phyloP scores from a whole-genome alignment of 2,888 invertebrate species.

The Amphiduros pacificus region DNA sequence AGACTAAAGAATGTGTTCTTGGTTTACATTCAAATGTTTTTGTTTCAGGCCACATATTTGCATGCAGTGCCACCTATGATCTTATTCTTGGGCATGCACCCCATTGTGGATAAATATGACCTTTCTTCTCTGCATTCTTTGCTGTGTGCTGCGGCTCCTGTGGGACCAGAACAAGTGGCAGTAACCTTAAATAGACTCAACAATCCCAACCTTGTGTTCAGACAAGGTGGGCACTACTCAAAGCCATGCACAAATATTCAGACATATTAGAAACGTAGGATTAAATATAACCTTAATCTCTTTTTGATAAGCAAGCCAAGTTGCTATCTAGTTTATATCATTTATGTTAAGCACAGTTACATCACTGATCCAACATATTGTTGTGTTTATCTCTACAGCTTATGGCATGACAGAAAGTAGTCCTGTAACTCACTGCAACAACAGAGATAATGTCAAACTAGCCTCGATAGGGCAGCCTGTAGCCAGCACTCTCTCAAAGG shows the following conservation, averaged over 20 bases:
- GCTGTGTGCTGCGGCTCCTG: constrained; percentile 79
- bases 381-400: constrained; percentile 33
- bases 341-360: too few relatives aligned
- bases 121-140: constrained; percentile 72
- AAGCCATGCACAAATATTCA: too few relatives aligned
- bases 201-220: background rate
- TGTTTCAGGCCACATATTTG: constrained; percentile 69
- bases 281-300: too few relatives aligned
- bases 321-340: too few relatives aligned
- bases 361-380: too few relatives aligned
- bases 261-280: too few relatives aligned
- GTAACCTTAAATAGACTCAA: constrained; percentile 20
- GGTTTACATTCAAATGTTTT: too few relatives aligned
- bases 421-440: constrained; percentile 41
- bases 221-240: constrained; percentile 9
- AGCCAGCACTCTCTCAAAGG: constrained; percentile 69
- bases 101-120: constrained; percentile 74
- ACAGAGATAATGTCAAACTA: constrained; percentile 61
- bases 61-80: constrained; percentile 82
- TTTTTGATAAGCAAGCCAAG: too few relatives aligned
- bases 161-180: constrained; percentile 66
- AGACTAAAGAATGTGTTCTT: too few relatives aligned
- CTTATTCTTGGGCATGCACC: constrained; percentile 72
- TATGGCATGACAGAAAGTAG: constrained; percentile 53
- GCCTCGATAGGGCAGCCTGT: constrained; percentile 71